phyloP scores from a whole-genome alignment of 2,888 invertebrate genomes.

The Dyspetes luteomarginatus region DNA sequence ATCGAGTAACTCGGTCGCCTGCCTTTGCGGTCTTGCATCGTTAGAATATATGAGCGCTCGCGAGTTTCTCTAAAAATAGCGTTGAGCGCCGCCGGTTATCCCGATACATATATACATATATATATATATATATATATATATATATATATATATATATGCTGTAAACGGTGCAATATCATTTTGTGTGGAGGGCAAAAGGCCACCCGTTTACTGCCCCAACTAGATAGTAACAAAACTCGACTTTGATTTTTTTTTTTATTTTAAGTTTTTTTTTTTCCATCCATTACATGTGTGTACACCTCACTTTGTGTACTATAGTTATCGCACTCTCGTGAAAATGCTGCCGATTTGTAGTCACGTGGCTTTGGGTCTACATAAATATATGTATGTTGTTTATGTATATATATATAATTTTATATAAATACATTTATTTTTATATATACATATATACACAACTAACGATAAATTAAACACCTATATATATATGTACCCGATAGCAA shows the following conservation, averaged over 20 bases:
- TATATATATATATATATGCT: background rate
- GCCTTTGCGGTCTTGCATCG: slow-evolving; percentile 75
- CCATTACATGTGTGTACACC: background rate
- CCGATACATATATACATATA: slow-evolving; percentile 41
- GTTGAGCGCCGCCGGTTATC: slow-evolving; percentile 72
- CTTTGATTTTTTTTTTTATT: background rate
- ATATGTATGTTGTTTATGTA: background rate
- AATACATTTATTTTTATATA: no score
- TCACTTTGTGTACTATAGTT: slow-evolving; percentile 7
- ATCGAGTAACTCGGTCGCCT: slow-evolving; percentile 75
- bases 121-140: slow-evolving; percentile 10
- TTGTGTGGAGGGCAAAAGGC: slow-evolving; percentile 50
- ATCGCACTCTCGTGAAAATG: slow-evolving; percentile 11
- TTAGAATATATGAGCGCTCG: slow-evolving; percentile 70
- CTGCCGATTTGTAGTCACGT: background rate
- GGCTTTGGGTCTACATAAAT: background rate
- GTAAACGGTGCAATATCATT: slow-evolving; percentile 59
- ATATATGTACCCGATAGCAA: no score
- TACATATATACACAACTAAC: background rate
- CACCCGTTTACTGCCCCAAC: slow-evolving; percentile 26
- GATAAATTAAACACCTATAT: background rate
- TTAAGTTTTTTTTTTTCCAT: no score
- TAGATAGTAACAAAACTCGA: slow-evolving; percentile 1
- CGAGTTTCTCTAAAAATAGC: slow-evolving; percentile 72
- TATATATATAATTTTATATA: background rate